A percentile compares a stretch with the other conserved stretches of the same genome.
Conservation (phyloP, 2,888 invertebrate genomes). For the Pollenia angustigena region DNA sequence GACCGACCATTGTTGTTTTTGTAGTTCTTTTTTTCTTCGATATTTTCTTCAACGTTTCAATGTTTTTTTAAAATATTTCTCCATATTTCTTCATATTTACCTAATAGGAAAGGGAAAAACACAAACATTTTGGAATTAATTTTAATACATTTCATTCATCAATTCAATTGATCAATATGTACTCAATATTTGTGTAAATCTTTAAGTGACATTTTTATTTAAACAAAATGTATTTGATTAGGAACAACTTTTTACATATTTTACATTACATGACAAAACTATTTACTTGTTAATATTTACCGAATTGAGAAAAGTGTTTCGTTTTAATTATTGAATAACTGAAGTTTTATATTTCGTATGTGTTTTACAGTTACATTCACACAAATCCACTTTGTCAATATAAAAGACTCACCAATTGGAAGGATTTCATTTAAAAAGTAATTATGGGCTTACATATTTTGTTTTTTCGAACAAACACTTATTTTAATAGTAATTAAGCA, state of each 20-base stretch:
- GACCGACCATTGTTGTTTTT: conserved; percentile 75
- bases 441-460: background rate
- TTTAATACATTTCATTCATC: conserved; percentile 39
- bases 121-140: conserved; percentile 20
- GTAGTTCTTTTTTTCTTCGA: conserved; percentile 19
- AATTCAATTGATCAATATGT: conserved; percentile 29
- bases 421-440: background rate
- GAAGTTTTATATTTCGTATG: background rate
- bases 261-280: too few relatives aligned
- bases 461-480: background rate
- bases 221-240: background rate
- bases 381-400: background rate
- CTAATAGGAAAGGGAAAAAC: background rate
- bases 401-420: conserved; percentile 4
- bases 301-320: background rate
- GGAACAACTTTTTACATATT: too few relatives aligned
- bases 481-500: conserved; percentile 6
- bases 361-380: background rate
- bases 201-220: conserved; percentile 40
- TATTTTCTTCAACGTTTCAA: conserved; percentile 30
- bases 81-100: too few relatives aligned
- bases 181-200: conserved; percentile 11
- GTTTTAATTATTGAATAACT: conserved; percentile 31
- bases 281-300: background rate
- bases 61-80: conserved; percentile 5